Evolutionary conservation across 2,888 invertebrate genomes (phyloP).

Genomic region (Eumerus sabulonum): DNA sequence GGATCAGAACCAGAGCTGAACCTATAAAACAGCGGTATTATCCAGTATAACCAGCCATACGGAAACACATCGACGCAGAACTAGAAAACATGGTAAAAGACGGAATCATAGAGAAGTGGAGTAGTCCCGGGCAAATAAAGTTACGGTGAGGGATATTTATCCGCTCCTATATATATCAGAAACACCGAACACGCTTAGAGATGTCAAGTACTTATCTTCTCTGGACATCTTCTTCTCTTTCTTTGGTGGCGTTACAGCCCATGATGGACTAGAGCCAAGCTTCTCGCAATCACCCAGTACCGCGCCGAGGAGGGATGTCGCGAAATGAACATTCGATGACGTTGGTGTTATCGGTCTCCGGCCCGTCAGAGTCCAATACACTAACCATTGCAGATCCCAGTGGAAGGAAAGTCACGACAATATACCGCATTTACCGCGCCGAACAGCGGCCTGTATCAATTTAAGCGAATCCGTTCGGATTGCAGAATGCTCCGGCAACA

Average conservation of each 20-base stretch:
- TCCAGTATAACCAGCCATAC: background rate
- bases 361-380: background rate
- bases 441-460: conserved; percentile 6
- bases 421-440: background rate
- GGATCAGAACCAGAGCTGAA: conserved; percentile 1
- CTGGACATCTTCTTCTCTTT: conserved; percentile 3
- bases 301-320: too few species aligned
- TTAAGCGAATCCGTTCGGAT: conserved; percentile 26
- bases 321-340: too few species aligned
- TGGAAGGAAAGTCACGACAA: background rate
- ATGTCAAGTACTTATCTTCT: background rate
- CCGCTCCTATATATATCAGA: too few species aligned
- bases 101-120: background rate
- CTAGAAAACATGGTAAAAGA: background rate
- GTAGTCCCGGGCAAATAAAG: background rate
- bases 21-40: conserved; percentile 11
- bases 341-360: too few species aligned
- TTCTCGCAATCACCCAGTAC: too few species aligned
- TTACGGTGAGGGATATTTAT: background rate
- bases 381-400: conserved; percentile 16
- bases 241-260: too few species aligned
- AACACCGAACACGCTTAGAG: background rate
- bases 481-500: conserved; percentile 17
- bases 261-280: too few species aligned
- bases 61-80: background rate